Conservation (phyloP, 2,888 invertebrate species). For the Nomada goodeniana region DNA sequence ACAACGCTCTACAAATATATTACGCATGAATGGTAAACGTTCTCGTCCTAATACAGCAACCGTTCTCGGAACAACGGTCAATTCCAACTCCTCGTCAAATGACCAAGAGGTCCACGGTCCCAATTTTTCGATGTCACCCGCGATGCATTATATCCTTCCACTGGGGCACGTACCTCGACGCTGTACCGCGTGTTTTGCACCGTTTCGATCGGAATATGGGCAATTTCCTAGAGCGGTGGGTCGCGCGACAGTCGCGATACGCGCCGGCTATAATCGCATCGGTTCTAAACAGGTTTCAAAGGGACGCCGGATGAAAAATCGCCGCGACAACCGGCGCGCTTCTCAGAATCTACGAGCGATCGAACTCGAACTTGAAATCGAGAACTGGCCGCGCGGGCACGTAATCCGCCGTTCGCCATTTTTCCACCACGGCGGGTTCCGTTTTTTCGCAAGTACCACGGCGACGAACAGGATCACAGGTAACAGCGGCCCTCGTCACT, state of each 20-base stretch:
- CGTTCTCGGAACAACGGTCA: conserved; percentile 16
- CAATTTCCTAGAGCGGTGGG: conserved; percentile 49
- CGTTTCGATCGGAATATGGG: conserved; percentile 45
- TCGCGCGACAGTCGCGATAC: conserved; percentile 28
- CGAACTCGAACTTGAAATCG: conserved; percentile 69
- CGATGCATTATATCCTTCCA: neutral
- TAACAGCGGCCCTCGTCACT: neutral
- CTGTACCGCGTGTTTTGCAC: neutral
- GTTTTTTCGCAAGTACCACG: conserved; percentile 11
- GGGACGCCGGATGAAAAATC: conserved; percentile 55
- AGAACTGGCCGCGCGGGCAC: conserved; percentile 21
- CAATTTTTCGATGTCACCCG: neutral
- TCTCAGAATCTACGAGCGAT: conserved; percentile 58
- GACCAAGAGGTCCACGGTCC: neutral
- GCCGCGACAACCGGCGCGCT: conserved; percentile 48
- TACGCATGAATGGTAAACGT: conserved; percentile 11
- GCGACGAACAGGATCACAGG: neutral
- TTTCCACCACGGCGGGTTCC: neutral
- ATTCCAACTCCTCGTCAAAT: neutral
- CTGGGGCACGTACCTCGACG: neutral
- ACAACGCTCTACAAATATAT: neutral
- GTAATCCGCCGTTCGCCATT: conserved; percentile 17
- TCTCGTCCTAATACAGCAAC: neutral
- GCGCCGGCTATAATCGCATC: conserved; percentile 35
- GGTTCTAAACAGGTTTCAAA: conserved; percentile 64